These are phyloP conservation scores for Coreius guichenoti DNA, from an alignment of 2,797 vertebrate genomes.

Conservation along the genomic window DNA sequence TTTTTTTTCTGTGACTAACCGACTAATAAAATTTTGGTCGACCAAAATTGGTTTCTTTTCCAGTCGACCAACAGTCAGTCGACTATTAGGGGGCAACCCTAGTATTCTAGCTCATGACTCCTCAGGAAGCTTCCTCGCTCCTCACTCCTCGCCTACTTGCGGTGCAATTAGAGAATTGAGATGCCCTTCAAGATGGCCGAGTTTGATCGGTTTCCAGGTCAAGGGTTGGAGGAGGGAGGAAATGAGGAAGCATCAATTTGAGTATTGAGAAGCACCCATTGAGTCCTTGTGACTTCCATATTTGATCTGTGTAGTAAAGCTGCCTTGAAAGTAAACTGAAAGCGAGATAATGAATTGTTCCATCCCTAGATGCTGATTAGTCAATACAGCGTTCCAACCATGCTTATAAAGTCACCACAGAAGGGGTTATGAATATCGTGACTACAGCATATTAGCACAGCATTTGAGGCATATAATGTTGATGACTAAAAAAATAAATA, in stretches of 20 bases:
- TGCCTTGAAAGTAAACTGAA: not conserved
- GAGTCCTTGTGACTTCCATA: not conserved
- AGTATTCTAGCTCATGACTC: too few relatives aligned
- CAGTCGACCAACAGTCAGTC: too few relatives aligned
- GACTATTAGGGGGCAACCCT: too few relatives aligned
- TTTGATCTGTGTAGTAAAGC: conserved; percentile 1
- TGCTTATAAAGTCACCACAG: not conserved
- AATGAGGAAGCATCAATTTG: not conserved
- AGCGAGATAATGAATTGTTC: not conserved
- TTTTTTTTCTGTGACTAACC: too few relatives aligned
- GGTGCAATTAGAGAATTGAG: not conserved
- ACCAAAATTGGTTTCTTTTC: too few relatives aligned
- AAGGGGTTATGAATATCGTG: not conserved
- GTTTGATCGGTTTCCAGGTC: not conserved
- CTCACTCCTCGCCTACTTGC: not conserved
- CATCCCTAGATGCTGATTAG: not conserved
- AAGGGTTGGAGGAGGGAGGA: too few relatives aligned
- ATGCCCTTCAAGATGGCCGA: not conserved
- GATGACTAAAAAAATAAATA: not conserved
- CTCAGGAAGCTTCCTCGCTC: too few relatives aligned
- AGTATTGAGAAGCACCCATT: not conserved
- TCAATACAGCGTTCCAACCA: not conserved
- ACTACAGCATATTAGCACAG: not conserved
- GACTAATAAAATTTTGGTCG: too few relatives aligned
- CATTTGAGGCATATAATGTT: not conserved